Conservation (phyloP, 1,140 invertebrate species). For the Scaptomyza montana region DNA sequence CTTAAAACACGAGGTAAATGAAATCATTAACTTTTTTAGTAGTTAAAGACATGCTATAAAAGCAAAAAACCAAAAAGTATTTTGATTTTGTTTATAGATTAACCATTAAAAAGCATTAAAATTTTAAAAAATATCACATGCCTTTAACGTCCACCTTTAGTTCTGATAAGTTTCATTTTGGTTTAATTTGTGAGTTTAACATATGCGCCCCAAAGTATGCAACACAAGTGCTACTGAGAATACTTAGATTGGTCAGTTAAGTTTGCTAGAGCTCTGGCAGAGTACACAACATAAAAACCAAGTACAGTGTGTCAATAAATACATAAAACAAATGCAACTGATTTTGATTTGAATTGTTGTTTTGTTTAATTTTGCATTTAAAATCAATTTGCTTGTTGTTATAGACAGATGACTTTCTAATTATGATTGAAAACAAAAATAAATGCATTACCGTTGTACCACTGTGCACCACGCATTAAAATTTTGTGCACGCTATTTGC, state of each 20-base stretch:
- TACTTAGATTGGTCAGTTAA: not conserved
- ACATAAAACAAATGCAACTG: not conserved
- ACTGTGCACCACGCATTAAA: slow-evolving; percentile 29
- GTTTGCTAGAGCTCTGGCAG: not conserved
- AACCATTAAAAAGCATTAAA: too few relatives aligned
- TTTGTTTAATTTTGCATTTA: not conserved
- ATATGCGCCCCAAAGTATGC: slow-evolving; percentile 3
- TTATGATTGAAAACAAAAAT: not conserved
- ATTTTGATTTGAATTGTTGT: not conserved
- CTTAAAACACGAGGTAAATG: not conserved
- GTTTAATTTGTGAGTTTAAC: not conserved
- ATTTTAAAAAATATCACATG: too few relatives aligned
- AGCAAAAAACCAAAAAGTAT: not conserved
- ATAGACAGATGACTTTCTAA: too few relatives aligned
- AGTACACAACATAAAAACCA: not conserved
- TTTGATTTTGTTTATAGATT: not conserved
- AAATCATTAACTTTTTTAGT: too few relatives aligned
- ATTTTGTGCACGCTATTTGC: slow-evolving; percentile 32
- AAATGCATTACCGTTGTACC: not conserved
- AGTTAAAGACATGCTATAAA: too few relatives aligned
- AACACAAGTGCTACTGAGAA: not conserved
- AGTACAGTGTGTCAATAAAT: not conserved
- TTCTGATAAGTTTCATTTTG: not conserved
- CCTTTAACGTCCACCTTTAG: not conserved
- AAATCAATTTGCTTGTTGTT: not conserved